Evolutionary conservation across 2,797 vertebrate species (phyloP), one percentile per base, ranked within the genome.

Genomic region (Sebastes matsubarae): DNA sequence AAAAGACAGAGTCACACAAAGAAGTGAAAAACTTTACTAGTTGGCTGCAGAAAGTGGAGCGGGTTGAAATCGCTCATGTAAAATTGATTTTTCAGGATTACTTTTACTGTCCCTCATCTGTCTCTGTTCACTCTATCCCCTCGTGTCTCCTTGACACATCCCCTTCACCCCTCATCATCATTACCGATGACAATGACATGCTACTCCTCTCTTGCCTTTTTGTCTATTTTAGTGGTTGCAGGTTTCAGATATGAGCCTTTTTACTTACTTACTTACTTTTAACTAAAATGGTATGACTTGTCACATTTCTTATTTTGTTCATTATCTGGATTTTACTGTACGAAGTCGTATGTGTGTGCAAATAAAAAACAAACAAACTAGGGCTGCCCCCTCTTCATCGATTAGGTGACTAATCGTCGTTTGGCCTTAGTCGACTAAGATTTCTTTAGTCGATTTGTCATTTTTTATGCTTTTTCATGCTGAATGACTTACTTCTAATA

Each of bases 51-150:
- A 64, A 54, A 69, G 36, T 63, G 7, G 24, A 72, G 34, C 22
- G 7, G 57, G 57, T 66, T 74, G 30, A 70, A 75, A 70, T 54
- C 2, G 12, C 22, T 68, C 42, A 60, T 61, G 18, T 63, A 68
- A 77, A 85, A 66, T 61, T 12, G 7, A 70, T 84, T 4, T 78
- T 60, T 69, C 20, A 46, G 50, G 20, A 42, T 72, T 72, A 72
- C 36, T 58, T 71, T 75, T 60, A 65, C 24, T 63, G 25, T 34
- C 60, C 10, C 25, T 76, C 22, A 22, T 67, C 22, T 25, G 38
- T 79, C 69, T 71, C 25, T 72, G 8, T 63, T n/a, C 32, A 5
- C 6, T 10, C 10, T 20, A 30, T 30, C 29, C 36, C 20, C 25
- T n/a, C 3, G 12, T 61, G 30, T 67, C 72, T 60, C 24, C 32